Evolutionary conservation across 2,797 vertebrate species (phyloP), one percentile per base, ranked within the genome.

Genomic region (Dipus sagitta): DNA sequence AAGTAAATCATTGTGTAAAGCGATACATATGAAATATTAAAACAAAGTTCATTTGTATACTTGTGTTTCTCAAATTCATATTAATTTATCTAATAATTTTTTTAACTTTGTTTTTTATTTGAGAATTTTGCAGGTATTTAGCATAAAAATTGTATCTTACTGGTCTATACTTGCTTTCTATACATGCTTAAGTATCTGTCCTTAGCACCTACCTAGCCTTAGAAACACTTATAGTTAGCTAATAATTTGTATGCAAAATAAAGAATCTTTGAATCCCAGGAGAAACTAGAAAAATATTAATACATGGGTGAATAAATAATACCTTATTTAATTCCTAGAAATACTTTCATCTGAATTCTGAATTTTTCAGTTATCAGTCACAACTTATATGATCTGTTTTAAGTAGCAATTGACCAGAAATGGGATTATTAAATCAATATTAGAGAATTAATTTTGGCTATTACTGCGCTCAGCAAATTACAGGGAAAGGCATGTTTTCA

Each of bases 331-430:
- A 65, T 85, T 65, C 87, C 42, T 20, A 18, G 78, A 23, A 58
- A 81, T 76, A 47, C 24, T 47, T 5, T 38, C 52, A 70, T 72
- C 42, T 58, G 54, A 58, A 58, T 58, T 58, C 13, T 86, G 5
- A 90, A 62, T 74, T 72, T 93, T 87, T 12, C 9, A 24, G 67
- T 71, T 38, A 67, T 81, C 79, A 42, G 9, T 28, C 1, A 1
- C 20, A 34, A 8, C 75, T 26, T 91, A 91, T 90, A 77, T 94
- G 77, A 91, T 71, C 28, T 76, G 26, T 97, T 96, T 95, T 42
- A 94, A 94, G n/a, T 81, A 75, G 0, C 54, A 90, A 90, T 92
- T 78, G 95, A 7, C 65, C 64, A 13, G 64, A 95, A 96, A 82
- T 62, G 64, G 54, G 8, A 79, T 88, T 91, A 84, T 87, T 91